Conservation (phyloP, 1,140 invertebrate genomes). For the Dreissena polymorpha region DNA sequence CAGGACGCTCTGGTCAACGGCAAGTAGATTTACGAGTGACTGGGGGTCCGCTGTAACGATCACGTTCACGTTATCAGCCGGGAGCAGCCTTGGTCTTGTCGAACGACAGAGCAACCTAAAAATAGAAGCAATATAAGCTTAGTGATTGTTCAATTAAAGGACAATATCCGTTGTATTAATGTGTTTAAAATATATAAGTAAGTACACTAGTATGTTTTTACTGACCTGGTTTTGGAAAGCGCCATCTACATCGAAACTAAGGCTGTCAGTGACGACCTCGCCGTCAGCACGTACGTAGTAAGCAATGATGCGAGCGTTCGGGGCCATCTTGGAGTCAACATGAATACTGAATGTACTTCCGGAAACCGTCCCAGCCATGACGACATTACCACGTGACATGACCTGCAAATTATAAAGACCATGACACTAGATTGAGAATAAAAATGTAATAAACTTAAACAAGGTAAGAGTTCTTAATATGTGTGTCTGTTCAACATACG, state of each 20-base stretch:
- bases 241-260: slow-evolving; percentile 96
- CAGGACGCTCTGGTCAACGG: slow-evolving; percentile 93
- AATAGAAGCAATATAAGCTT: neutral
- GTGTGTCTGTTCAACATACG: neutral
- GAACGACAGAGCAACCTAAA: slow-evolving; percentile 77
- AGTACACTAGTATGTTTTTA: neutral
- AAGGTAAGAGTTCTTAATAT: neutral
- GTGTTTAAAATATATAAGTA: neutral
- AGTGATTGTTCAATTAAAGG: neutral
- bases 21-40: slow-evolving; percentile 92
- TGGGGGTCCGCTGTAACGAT: slow-evolving; percentile 89
- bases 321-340: slow-evolving; percentile 94
- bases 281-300: slow-evolving; percentile 92
- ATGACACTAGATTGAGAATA: neutral
- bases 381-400: slow-evolving; percentile 71
- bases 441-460: neutral
- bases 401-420: slow-evolving; percentile 58
- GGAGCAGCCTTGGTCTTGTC: slow-evolving; percentile 83
- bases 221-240: slow-evolving; percentile 91
- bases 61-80: slow-evolving; percentile 87
- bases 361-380: slow-evolving; percentile 60
- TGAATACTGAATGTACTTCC: slow-evolving; percentile 86
- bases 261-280: slow-evolving; percentile 92
- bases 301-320: slow-evolving; percentile 92
- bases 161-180: neutral